Evolutionary conservation across 2,888 invertebrate species (phyloP).

Genomic region (Choristoneura rosaceana): DNA sequence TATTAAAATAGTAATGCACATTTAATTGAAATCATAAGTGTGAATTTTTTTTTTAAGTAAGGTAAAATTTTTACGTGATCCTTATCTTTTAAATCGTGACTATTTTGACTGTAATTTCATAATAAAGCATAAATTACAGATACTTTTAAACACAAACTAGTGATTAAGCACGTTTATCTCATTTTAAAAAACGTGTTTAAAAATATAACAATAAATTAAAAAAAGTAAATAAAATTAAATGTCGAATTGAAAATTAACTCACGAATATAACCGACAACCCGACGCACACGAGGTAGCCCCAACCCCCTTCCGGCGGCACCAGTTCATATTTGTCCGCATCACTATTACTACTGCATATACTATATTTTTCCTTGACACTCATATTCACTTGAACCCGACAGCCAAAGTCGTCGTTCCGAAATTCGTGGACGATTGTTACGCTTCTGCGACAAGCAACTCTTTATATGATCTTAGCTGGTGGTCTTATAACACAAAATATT

Average conservation of each 20-base stretch:
- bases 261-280: constrained; percentile 88
- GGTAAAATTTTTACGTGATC: background rate
- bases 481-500: constrained; percentile 63
- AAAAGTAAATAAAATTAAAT: constrained; percentile 9
- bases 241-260: constrained; percentile 60
- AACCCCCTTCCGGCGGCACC: constrained; percentile 89
- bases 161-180: background rate
- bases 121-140: background rate
- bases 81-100: background rate
- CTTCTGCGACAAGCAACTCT: constrained; percentile 45
- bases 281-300: constrained; percentile 89
- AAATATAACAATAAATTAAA: constrained; percentile 38
- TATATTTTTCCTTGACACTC: constrained; percentile 61
- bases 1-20: too few species aligned
- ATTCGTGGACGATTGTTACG: constrained; percentile 45
- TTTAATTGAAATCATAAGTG: too few species aligned
- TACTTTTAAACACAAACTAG: background rate
- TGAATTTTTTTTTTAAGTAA: background rate
- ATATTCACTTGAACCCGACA: constrained; percentile 50
- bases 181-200: background rate
- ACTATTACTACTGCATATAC: constrained; percentile 57
- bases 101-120: background rate
- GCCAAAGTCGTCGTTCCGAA: constrained; percentile 24
- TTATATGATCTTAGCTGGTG: constrained; percentile 60
- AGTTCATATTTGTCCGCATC: constrained; percentile 71